phyloP scores from a whole-genome alignment of 1,140 invertebrate genomes.

The Octopus sinensis region DNA sequence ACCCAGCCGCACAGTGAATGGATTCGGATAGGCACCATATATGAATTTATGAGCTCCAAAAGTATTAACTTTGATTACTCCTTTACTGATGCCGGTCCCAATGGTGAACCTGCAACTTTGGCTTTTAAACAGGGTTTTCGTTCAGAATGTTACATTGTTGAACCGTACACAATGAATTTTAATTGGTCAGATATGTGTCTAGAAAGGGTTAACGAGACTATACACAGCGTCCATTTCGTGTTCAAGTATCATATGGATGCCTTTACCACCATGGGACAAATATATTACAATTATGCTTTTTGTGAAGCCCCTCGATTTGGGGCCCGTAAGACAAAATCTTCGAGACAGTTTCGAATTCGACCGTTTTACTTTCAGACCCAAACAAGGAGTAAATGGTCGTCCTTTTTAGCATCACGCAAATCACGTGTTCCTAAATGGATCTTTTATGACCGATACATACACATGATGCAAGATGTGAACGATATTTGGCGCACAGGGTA shows the following conservation, averaged over 20 bases:
- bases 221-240: neutral
- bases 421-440: neutral
- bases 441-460: neutral
- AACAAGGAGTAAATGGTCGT: neutral
- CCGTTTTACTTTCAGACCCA: neutral
- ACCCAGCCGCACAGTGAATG: neutral
- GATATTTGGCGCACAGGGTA: neutral
- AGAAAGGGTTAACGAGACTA: neutral
- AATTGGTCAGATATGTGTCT: neutral
- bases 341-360: neutral
- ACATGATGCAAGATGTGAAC: neutral
- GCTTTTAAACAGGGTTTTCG: neutral
- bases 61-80: neutral
- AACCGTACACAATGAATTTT: neutral
- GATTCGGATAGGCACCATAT: neutral
- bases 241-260: neutral
- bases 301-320: neutral
- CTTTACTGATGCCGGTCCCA: neutral
- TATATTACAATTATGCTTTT: neutral
- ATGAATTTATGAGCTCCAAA: neutral
- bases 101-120: neutral
- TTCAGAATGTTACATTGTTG: constrained; percentile 3
- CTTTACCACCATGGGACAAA: neutral
- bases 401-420: neutral
- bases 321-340: neutral